These are phyloP conservation scores for Pangasianodon gigas DNA, from an alignment of 2,113 vertebrate species.

Conservation along the genomic window DNA sequence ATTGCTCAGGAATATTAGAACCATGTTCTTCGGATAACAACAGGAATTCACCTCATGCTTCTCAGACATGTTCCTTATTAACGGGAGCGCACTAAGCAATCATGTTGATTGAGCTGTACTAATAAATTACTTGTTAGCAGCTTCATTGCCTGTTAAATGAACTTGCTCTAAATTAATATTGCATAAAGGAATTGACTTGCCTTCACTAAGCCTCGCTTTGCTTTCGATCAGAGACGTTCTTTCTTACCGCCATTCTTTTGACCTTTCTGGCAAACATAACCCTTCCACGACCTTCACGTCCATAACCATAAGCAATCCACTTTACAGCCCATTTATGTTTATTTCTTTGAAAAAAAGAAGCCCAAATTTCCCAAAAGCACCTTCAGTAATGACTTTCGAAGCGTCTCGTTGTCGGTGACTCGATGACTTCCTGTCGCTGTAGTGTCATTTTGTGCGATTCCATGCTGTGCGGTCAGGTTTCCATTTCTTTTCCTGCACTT, in stretches of 20 bases:
- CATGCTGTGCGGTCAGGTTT: not conserved
- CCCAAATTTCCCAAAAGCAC: conserved; percentile 24
- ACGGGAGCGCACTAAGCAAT: conserved; percentile 30
- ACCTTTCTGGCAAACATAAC: not conserved
- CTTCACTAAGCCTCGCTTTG: not conserved
- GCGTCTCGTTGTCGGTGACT: not conserved
- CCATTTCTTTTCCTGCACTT: not conserved
- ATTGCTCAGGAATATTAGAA: not conserved
- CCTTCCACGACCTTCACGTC: not conserved
- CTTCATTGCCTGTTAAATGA: conserved; percentile 58
- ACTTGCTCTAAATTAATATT: conserved; percentile 48
- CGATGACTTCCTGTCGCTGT: conserved; percentile 35
- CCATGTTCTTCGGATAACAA: conserved; percentile 13
- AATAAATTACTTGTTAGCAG: conserved; percentile 57
- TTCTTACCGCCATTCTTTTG: too few relatives aligned
- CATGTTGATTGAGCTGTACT: conserved; percentile 47
- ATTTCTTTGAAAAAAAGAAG: conserved; percentile 6
- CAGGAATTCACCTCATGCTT: conserved; percentile 34
- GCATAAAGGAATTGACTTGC: conserved; percentile 42
- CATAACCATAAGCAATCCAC: not conserved
- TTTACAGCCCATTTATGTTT: conserved; percentile 17
- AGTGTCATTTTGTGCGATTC: conserved; percentile 30
- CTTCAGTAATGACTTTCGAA: conserved; percentile 37
- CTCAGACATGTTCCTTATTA: conserved; percentile 34
- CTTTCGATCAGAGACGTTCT: not conserved